Conservation (phyloP, 2,797 vertebrate species). For the Columba guinea region DNA sequence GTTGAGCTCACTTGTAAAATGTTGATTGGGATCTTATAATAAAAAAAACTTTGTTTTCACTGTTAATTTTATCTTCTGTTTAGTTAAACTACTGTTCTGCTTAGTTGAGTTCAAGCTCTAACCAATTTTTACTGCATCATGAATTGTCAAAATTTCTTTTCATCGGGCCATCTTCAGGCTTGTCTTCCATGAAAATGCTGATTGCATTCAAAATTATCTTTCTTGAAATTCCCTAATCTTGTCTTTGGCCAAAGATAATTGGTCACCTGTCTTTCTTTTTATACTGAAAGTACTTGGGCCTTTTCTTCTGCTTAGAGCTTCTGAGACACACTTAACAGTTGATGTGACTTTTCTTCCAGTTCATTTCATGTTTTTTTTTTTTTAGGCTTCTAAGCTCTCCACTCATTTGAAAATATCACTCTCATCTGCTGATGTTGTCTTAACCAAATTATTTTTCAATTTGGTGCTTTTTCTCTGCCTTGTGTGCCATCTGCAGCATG, state of each 20-base stretch:
- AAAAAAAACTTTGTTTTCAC: background rate
- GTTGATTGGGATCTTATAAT: background rate
- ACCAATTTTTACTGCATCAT: background rate
- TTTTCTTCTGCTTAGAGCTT: conserved; percentile 21
- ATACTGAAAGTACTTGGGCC: background rate
- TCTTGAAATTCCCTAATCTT: background rate
- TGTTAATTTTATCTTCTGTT: background rate
- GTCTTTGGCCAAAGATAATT: background rate
- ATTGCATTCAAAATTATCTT: background rate
- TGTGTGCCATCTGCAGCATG: conserved; percentile 25
- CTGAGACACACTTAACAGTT: background rate
- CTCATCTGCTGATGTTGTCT: conserved; percentile 2
- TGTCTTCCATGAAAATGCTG: conserved; percentile 40
- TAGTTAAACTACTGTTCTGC: background rate
- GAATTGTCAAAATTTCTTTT: background rate
- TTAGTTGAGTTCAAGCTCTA: background rate
- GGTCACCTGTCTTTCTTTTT: background rate
- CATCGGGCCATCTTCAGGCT: background rate
- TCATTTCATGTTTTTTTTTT: background rate
- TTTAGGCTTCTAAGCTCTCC: background rate
- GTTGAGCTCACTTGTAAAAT: background rate
- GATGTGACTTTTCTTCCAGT: background rate
- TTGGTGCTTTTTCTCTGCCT: conserved; percentile 35
- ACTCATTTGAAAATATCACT: background rate
- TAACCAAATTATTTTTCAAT: conserved; percentile 18